phyloP scores from a whole-genome alignment of 2,113 vertebrate species.

The Psilopsiagon aymara region DNA sequence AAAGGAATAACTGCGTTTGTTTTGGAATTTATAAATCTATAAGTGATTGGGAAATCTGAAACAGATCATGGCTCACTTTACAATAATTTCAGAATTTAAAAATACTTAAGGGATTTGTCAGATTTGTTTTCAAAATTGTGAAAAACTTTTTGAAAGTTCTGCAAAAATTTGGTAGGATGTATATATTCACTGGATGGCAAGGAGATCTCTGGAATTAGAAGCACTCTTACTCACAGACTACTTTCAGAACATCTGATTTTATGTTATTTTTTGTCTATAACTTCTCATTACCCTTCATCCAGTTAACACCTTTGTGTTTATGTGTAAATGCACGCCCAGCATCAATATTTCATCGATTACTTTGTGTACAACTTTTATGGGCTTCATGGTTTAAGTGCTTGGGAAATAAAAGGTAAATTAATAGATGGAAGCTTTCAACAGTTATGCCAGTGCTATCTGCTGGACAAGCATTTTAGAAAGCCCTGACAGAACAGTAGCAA shows the following conservation, averaged over 20 bases:
- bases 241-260: background rate
- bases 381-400: slow-evolving; percentile 30
- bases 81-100: background rate
- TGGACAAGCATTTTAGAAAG: slow-evolving; percentile 45
- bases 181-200: background rate
- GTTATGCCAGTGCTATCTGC: slow-evolving; percentile 33
- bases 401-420: slow-evolving; percentile 58
- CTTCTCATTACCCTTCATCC: background rate
- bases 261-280: background rate
- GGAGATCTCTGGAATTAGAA: background rate
- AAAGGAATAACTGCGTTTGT: background rate
- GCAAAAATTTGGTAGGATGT: background rate
- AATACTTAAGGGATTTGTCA: background rate
- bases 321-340: background rate
- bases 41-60: background rate
- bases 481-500: slow-evolving; percentile 5
- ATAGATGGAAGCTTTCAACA: slow-evolving; percentile 60
- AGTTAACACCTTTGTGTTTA: slow-evolving; percentile 27
- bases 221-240: background rate
- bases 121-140: background rate
- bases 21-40: background rate
- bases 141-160: background rate
- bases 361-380: slow-evolving; percentile 21
- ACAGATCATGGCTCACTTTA: background rate
- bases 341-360: slow-evolving; percentile 61